Evolutionary conservation across 2,113 vertebrate species (phyloP).

Genomic region (Ovis canadensis): DNA sequence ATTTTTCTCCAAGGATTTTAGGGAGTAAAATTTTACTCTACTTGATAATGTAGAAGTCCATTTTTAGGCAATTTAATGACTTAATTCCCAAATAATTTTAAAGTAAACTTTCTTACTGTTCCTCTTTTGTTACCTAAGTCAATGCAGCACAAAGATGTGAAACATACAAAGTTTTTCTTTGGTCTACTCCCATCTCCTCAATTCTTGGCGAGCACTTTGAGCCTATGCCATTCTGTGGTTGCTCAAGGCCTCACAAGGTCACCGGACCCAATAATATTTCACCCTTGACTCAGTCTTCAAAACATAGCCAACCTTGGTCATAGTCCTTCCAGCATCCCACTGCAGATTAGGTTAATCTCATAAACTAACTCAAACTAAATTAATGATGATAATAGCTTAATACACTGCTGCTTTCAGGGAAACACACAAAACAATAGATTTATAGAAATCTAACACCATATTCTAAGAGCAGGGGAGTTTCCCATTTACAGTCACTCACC

Average conservation of each 20-base stretch:
- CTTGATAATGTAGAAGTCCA: neutral
- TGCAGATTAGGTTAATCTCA: neutral
- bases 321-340: neutral
- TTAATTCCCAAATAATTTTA: neutral
- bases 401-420: neutral
- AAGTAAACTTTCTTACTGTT: neutral
- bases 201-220: neutral
- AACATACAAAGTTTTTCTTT: neutral
- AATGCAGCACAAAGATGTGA: neutral
- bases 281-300: neutral
- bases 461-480: neutral
- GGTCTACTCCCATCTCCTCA: neutral
- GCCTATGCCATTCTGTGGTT: neutral
- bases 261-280: neutral
- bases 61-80: neutral
- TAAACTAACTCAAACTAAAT: conserved; percentile 10
- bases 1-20: neutral
- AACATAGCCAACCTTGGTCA: neutral
- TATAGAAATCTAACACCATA: neutral
- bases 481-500: neutral
- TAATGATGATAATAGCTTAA: neutral
- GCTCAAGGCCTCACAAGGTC: neutral
- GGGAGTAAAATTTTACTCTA: neutral
- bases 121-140: neutral
- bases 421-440: neutral